phyloP scores from a whole-genome alignment of 2,113 vertebrate genomes.

The Sapayoa aenigma region DNA sequence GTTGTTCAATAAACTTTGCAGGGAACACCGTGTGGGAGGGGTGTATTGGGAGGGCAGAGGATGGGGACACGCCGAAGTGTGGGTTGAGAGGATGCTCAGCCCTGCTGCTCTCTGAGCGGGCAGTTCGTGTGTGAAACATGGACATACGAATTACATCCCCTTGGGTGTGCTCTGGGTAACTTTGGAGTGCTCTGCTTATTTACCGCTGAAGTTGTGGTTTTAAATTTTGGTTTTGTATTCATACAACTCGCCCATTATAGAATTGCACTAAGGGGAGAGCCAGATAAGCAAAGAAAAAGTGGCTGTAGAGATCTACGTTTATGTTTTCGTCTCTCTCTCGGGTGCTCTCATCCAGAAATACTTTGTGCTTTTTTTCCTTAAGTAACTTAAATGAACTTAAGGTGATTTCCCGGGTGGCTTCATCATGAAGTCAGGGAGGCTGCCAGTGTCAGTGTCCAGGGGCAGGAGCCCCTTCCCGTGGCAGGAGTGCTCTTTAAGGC shows the following conservation, averaged over 20 bases:
- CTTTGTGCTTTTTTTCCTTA: not conserved
- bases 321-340: too few relatives aligned
- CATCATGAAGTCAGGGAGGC: accelerated
- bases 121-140: not conserved
- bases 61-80: too few relatives aligned
- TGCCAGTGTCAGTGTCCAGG: not conserved
- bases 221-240: accelerated
- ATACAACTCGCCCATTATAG: accelerated
- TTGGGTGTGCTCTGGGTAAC: accelerated
- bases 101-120: accelerated
- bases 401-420: not conserved
- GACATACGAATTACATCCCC: not conserved
- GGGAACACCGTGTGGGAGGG: accelerated
- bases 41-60: accelerated
- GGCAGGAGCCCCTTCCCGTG: not conserved
- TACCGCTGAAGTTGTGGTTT: accelerated
- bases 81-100: not conserved
- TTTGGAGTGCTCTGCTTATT: too few relatives aligned
- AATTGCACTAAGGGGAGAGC: accelerated
- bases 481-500: not conserved
- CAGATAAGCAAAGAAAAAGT: too few relatives aligned
- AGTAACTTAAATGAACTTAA: not conserved
- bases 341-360: accelerated
- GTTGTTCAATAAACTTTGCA: not conserved
- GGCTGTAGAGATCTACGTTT: accelerated